phyloP scores from a whole-genome alignment of 2,797 vertebrate species.

The Gorsachius magnificus region DNA sequence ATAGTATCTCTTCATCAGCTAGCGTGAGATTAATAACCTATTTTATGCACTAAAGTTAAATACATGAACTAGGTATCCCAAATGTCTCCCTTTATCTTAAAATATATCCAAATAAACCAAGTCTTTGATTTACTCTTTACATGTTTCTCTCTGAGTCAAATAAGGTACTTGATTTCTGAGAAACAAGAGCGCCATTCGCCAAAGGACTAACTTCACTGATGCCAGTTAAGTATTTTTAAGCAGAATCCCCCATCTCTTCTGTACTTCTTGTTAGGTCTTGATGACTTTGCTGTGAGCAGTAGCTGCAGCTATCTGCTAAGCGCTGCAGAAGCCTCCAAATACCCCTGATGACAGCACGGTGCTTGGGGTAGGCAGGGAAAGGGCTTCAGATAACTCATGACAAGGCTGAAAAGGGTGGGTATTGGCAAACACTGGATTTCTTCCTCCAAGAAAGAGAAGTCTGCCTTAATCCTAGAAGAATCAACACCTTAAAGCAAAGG shows the following conservation, averaged over 20 bases:
- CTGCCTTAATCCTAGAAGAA: not conserved
- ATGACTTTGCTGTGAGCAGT: not conserved
- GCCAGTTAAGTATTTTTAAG: not conserved
- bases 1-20: not conserved
- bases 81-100: not conserved
- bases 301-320: not conserved
- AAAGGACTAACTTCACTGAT: not conserved
- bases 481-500: not conserved
- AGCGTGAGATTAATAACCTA: not conserved
- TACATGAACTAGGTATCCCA: not conserved
- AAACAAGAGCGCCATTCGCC: not conserved
- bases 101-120: no score
- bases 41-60: not conserved
- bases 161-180: not conserved
- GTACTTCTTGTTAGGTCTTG: not conserved
- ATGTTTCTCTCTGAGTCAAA: not conserved
- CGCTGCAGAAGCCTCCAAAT: not conserved
- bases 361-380: not conserved
- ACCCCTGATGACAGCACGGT: not conserved
- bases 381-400: not conserved
- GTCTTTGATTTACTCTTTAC: not conserved
- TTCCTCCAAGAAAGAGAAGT: not conserved
- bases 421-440: not conserved
- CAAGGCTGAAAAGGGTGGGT: not conserved
- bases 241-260: not conserved